phyloP scores from a whole-genome alignment of 1,140 invertebrate species.

The Trachymyrmex cornetzi region DNA sequence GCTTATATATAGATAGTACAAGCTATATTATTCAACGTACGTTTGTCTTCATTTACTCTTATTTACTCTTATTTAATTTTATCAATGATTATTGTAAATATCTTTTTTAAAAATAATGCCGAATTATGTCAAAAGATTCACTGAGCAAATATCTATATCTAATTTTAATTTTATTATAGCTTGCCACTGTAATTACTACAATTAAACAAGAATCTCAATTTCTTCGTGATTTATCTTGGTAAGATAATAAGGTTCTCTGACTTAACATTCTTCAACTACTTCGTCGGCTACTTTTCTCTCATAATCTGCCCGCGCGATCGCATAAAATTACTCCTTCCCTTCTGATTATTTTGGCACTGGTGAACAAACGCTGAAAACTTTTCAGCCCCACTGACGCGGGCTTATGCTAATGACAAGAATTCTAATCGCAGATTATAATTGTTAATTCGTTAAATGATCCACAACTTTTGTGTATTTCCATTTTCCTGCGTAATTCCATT shows the following conservation, averaged over 20 bases:
- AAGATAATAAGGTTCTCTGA: slow-evolving; percentile 57
- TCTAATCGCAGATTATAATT: slow-evolving; percentile 85
- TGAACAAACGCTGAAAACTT: slow-evolving; percentile 68
- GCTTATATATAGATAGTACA: background rate
- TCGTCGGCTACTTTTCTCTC: slow-evolving; percentile 41
- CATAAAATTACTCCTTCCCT: slow-evolving; percentile 57
- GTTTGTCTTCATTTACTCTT: background rate
- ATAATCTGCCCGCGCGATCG: slow-evolving; percentile 53
- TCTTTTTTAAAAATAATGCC: background rate
- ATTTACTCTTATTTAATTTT: background rate
- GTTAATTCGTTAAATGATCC: slow-evolving; percentile 86
- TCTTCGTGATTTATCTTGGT: slow-evolving; percentile 51
- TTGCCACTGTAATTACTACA: slow-evolving; percentile 23
- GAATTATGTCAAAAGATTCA: background rate
- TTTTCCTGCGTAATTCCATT: slow-evolving; percentile 29
- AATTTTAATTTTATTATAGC: slow-evolving; percentile 54
- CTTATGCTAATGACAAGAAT: slow-evolving; percentile 85
- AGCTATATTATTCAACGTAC: background rate
- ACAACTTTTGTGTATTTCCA: slow-evolving; percentile 70
- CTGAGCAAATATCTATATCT: slow-evolving; percentile 1
- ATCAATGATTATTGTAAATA: background rate
- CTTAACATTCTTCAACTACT: slow-evolving; percentile 59
- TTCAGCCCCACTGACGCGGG: slow-evolving; percentile 79
- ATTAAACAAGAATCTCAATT: slow-evolving; percentile 49
- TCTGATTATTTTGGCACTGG: slow-evolving; percentile 57